Evolutionary conservation across 2,797 vertebrate genomes (phyloP), one percentile per base, ranked within the genome.

Genomic region (Sphaeramia orbicularis): DNA sequence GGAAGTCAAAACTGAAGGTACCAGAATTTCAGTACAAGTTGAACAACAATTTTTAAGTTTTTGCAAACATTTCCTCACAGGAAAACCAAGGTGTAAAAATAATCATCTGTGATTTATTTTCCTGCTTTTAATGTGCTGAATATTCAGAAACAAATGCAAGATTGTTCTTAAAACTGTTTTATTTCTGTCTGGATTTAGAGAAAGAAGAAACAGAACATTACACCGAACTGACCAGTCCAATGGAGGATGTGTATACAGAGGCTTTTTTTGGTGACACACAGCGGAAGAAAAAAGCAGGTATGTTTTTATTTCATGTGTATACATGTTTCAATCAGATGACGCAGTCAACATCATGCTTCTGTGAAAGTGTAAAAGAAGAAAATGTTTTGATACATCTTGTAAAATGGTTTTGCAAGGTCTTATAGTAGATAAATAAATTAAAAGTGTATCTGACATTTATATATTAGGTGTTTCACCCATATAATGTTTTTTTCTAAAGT

Each of bases 241-340:
- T 86, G 9, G 92, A 93, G 12, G 66, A 94, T 21, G 0, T 93
- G 52, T 95, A 94, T 54, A 19, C 59, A 4, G 57, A 86, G 15
- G 7, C 89, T 10, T 0, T 1, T 6, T 14, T 1, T 14, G 0
- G 0, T 24, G 21, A 4, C 4, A 2, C 21, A 24, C 21, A 2
- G 21, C 2, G 2, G n/a, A 71, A 55, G 65, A 5, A 3, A 13
- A 57, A 2, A 73, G 0, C 59, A 81, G 89, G 91, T 92, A 90
- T 5, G 15, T 0, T 35, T 65, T 43, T 15, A 41, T 47, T 36
- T 43, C 5, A 50, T 19, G 2, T 60, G 30, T 44, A 2, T 0
- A 12, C 5, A 24, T 24, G 32, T 47, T 38, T 45, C 21, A 18
- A 15, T 49, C 0, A 18, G 6, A 2, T 18, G 13, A 47, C 36